Base-by-base conservation (phyloP, 2,888 invertebrate genomes). In the Thymelicus lineola region DNA sequence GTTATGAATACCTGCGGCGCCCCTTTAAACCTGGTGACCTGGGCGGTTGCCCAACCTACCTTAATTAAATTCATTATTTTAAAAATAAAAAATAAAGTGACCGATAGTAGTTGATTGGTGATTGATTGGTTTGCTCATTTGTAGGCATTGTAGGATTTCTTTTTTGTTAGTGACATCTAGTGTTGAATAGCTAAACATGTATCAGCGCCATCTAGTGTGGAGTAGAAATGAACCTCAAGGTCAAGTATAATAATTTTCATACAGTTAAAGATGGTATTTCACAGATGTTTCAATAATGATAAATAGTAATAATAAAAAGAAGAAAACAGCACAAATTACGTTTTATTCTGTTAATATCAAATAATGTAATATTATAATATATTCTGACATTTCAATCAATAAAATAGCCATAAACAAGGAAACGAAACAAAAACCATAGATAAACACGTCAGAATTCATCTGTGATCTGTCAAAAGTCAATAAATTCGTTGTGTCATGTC, bases 401-500 rank as follows among this genome's bases (percentile, higher is more conserved):
- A 55, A 55, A 17, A 15, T 20, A 35, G 28, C 36, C 62, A 72
- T 59, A 48, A n/a, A 20, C 58, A 66, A 59, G 76, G 77, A 81
- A 80, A 80, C 79, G 80, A 63, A 15, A 63, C 14, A 36, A 36
- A 63, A 14, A 48, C 17, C 14, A n/a, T 83, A 82, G 55, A 35
- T 9, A 82, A 20, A 80, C 80, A 86, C 80, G 80, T 90, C 89
- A 89, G 58, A 38, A 14, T 12, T 17, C 50, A 57, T 55, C 46
- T 28, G 3, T 35, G 14, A 14, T 7, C 79, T 90, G 91, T 90
- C 91, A 91, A 91, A 92, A 65, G 46, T 57, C 65, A 68, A 62
- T 38, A 68, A 68, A 91, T 90, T 86, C 86, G 88, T 87, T 88
- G 92, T 92, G 93, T 93, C 93, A 92, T 93, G 90, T 91, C 86